A percentile compares a stretch with the other conserved stretches of the same genome.
These are phyloP conservation scores for Tragelaphus buxtoni DNA, from an alignment of 2,113 vertebrate species.

Conservation along the genomic window DNA sequence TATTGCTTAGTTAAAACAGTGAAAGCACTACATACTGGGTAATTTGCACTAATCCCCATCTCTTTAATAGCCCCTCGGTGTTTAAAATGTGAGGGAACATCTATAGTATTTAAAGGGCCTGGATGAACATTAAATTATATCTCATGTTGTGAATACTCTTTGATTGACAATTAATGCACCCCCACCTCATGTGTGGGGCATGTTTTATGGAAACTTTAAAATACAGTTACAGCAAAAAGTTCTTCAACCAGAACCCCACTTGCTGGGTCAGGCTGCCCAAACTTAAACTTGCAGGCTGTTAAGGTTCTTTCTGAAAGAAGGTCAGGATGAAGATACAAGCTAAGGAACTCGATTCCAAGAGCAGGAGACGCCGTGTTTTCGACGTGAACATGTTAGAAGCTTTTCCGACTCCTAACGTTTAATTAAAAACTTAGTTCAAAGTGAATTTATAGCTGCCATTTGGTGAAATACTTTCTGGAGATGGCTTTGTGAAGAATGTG, in stretches of 20 bases:
- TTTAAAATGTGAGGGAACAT: constrained; percentile 75
- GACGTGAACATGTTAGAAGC: constrained; percentile 63
- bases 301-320: background rate
- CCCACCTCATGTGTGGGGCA: constrained; percentile 51
- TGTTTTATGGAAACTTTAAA: constrained; percentile 64
- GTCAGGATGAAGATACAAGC: background rate
- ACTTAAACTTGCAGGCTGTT: background rate
- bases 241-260: background rate
- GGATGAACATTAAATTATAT: constrained; percentile 75
- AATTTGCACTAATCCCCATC: constrained; percentile 83
- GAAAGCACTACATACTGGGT: constrained; percentile 78
- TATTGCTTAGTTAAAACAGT: constrained; percentile 86
- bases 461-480: constrained; percentile 72
- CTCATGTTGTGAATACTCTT: constrained; percentile 65
- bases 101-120: constrained; percentile 73
- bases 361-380: constrained; percentile 7
- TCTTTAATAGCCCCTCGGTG: constrained; percentile 79
- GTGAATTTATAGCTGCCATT: constrained; percentile 74
- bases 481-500: background rate
- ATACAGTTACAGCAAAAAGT: constrained; percentile 46
- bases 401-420: constrained; percentile 59
- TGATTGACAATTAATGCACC: constrained; percentile 73
- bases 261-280: background rate
- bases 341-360: background rate
- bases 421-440: constrained; percentile 77